Percentiles rank a stretch among this genome's conserved stretches.
Conservation (phyloP, 2,888 invertebrate species). For the Rhopalosiphum nymphaeae region DNA sequence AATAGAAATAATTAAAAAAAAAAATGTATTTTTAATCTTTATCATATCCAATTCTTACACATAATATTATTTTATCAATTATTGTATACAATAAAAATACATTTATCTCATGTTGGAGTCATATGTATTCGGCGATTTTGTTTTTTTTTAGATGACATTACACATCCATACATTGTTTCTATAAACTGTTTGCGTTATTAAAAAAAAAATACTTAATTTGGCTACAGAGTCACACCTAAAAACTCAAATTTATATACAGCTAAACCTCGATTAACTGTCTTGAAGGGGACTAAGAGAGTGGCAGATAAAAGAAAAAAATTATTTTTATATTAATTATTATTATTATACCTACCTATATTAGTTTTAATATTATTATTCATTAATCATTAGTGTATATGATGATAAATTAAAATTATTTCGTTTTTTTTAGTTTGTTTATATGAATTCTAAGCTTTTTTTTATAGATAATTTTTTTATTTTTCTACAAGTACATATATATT, state of each 20-base stretch:
- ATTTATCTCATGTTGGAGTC: not conserved
- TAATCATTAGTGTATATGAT: too few relatives aligned
- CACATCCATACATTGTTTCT: not conserved
- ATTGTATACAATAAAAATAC: not conserved
- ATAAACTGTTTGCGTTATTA: not conserved
- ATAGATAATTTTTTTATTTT: too few relatives aligned
- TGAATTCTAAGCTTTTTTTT: too few relatives aligned
- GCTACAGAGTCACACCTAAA: not conserved
- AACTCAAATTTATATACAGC: not conserved
- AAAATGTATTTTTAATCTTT: not conserved
- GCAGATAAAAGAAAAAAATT: too few relatives aligned
- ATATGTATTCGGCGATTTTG: not conserved
- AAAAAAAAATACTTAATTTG: not conserved
- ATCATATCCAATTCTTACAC: conserved; percentile 9
- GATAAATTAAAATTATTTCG: too few relatives aligned
- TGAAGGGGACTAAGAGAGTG: too few relatives aligned
- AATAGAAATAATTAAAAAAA: not conserved
- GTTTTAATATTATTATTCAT: too few relatives aligned
- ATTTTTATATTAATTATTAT: too few relatives aligned
- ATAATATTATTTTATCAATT: not conserved
- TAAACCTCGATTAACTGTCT: too few relatives aligned
- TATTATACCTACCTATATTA: too few relatives aligned
- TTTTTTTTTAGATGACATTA: not conserved
- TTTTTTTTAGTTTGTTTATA: too few relatives aligned
- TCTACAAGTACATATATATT: too few relatives aligned